Evolutionary conservation across 2,113 vertebrate genomes (phyloP), one percentile per base, ranked within the genome.

Genomic region (Sylvilagus bachmani): DNA sequence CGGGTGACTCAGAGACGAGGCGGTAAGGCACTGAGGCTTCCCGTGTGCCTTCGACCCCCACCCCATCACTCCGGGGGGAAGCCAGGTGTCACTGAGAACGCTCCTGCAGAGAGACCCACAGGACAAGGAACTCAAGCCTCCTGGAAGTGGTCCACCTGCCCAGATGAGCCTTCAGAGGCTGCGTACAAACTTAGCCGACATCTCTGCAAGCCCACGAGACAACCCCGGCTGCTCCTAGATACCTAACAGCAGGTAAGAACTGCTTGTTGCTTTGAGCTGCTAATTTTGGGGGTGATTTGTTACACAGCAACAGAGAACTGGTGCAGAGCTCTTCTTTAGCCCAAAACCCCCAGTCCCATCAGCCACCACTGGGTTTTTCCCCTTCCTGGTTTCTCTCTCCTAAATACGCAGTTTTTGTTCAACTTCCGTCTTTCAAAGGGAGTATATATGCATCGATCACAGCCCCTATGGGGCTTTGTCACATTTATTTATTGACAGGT

Each of bases 1-100:
- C 38, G 64, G 89, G 36, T 74, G 49, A 90, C 81, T 90, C 89
- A 91, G 78, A 95, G 69, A 75, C 8, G 2, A 93, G 61, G n/a
- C 24, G 22, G 87, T 27, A 71, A 95, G 27, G 88, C 44, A 38
- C 25, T 6, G 11, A 67, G 31, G 64, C 78, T 67, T 79, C 75
- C 33, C 14, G 19, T 25, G 21, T 67, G 62, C 69, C 61, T 27
- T 83, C 55, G 77, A 13, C 79, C 66, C n/a, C 55, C 83, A 24
- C 64, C 25, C 0, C 22, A 79, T 73, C 55, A 69, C 77, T 83
- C 38, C n/a, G 55, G 22, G 31, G 12, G 21, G 25, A 81, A 81
- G 44, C 61, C 82, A 61, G 36, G 62, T 36, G 49, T 82, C 77
- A 92, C 8, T 71, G 51, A 62, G 36, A 89, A 90, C 4, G 55